Base-by-base conservation (phyloP, 2,797 vertebrate species). In the Sibirionetta formosa region DNA sequence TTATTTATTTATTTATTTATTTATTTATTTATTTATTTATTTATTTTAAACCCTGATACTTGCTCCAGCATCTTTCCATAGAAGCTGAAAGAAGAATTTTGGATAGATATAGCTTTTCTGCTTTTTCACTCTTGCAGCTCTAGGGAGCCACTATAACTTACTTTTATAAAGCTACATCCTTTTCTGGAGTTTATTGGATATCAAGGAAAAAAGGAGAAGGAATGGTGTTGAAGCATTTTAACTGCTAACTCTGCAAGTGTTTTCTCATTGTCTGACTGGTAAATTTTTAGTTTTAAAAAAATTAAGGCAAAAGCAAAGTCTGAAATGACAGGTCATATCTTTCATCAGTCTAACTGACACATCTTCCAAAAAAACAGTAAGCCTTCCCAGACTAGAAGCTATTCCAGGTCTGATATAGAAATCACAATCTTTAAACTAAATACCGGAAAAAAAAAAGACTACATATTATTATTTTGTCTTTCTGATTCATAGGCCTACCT, bases 401-500 rank as follows among this genome's bases (percentile, higher is more conserved):
- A 23, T 91, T 89, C 29, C 46, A 89, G 48, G 9, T 35, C 26
- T 35, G 9, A 66, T 46, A 69, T 3, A 75, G 29, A 69, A 9
- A 4, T 15, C 2, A 1, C 6, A 38, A n/a, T 29, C 29, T 65
- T 77, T 53, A 69, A 90, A 93, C 18, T 64, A 38, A 38, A 38
- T 38, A 38, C 38, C 14, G 38, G 1, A 0, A 9, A 44, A 64
- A 1, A 54, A 64, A 60, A n/a, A 0, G 0, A 10, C 4, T 54
- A 19, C 40, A 13, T 61, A 38, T 65, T 90, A 36, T 73, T 81
- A 61, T 27, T 70, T 53, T 88, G 48, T 64, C 84, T 94, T 95
- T 87, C 54, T 96, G 73, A 95, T 95, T 95, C 93, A 96, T 85
- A 44, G 24, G 42, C 75, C 53, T 96, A 69, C 75, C 50, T 96